Conservation (phyloP, 2,113 vertebrate species). For the Paramisgurnus dabryanus region DNA sequence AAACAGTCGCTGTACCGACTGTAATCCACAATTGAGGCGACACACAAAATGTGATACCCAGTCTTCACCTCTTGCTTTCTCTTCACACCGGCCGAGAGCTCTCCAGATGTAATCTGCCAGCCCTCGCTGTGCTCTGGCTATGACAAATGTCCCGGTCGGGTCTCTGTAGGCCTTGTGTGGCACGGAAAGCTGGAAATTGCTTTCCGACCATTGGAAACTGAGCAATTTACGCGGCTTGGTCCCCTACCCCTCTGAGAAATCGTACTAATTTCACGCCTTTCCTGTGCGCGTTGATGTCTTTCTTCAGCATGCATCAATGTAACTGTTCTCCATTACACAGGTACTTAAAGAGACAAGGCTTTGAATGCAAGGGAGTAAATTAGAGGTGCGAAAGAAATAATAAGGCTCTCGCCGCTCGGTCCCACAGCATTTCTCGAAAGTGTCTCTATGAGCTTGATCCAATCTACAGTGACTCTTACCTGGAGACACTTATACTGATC, state of each 20-base stretch:
- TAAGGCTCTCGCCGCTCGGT: conserved; percentile 36
- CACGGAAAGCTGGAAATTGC: conserved; percentile 69
- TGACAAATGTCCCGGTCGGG: conserved; percentile 14
- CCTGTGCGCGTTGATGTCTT: conserved; percentile 28
- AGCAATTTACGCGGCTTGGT: conserved; percentile 71
- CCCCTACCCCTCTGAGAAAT: conserved; percentile 58
- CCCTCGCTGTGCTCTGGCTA: not conserved
- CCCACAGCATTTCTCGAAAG: conserved; percentile 18
- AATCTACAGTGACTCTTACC: conserved; percentile 28
- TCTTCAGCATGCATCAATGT: conserved; percentile 47
- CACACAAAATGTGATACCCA: conserved; percentile 66
- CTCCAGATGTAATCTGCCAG: conserved; percentile 39
- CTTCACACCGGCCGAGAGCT: conserved; percentile 59
- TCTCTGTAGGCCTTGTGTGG: conserved; percentile 31
- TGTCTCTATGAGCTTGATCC: conserved; percentile 26
- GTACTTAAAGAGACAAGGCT: conserved; percentile 44
- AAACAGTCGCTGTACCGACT: conserved; percentile 57
- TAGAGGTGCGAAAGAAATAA: conserved; percentile 50
- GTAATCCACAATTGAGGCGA: conserved; percentile 62
- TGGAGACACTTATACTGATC: conserved; percentile 7
- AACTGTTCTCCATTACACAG: conserved; percentile 43
- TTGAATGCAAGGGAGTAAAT: conserved; percentile 38
- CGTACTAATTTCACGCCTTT: conserved; percentile 48
- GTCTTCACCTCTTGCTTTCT: conserved; percentile 60
- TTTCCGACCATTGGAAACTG: conserved; percentile 65